These are phyloP conservation scores for Thripadectes ignobilis DNA, from an alignment of 2,797 vertebrate genomes.

Conservation along the genomic window DNA sequence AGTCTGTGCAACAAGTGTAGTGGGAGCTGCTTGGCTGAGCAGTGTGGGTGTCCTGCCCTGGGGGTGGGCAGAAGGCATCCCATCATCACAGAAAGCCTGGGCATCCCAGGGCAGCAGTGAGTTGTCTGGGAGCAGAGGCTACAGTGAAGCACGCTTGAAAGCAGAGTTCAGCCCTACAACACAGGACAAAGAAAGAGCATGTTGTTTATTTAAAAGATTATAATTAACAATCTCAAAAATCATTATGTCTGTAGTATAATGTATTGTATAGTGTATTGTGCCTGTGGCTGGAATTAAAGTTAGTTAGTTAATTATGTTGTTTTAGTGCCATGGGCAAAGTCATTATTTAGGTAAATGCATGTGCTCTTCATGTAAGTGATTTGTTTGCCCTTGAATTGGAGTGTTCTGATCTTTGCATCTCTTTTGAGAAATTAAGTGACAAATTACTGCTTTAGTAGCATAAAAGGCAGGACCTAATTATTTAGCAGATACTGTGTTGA, in stretches of 20 bases:
- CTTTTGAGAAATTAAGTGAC: neutral
- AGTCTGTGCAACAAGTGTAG: neutral
- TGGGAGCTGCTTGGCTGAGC: neutral
- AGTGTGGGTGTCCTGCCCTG: neutral
- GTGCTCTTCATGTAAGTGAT: neutral
- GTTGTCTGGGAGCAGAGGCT: neutral
- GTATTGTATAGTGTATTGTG: neutral
- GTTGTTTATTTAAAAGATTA: neutral
- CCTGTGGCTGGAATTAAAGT: neutral
- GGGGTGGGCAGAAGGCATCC: neutral
- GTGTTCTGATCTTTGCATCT: neutral
- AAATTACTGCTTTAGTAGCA: neutral
- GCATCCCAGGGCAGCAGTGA: fast-evolving
- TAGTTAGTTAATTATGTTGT: neutral
- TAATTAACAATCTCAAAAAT: neutral
- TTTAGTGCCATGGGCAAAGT: neutral
- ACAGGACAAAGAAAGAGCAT: neutral
- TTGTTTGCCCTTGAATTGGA: neutral
- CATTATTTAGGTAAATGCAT: neutral
- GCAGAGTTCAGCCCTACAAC: neutral
- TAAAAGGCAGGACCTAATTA: neutral
- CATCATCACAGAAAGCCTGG: fast-evolving
- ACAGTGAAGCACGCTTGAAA: fast-evolving
- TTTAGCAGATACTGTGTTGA: neutral
- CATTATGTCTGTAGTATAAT: neutral